Conservation (phyloP, 1,140 invertebrate species). For the Trichonephila clavipes region DNA sequence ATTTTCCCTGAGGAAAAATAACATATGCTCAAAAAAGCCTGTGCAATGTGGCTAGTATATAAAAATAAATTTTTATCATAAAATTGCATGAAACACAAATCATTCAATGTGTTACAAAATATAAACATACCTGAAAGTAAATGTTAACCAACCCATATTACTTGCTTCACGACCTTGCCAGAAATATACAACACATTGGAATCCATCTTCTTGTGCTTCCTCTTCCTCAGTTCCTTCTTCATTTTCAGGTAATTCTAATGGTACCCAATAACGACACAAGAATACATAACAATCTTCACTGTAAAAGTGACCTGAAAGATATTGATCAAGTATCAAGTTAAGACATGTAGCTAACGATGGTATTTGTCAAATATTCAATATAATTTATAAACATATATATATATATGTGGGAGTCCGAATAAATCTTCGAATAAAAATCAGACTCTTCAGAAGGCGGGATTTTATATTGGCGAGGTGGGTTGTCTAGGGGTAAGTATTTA, state of each 20-base stretch:
- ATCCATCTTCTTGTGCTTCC: conserved; percentile 90
- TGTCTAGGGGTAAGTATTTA: no score
- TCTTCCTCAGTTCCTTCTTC: conserved; percentile 83
- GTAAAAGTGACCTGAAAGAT: conserved; percentile 88
- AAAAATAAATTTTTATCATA: no score
- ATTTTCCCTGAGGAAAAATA: no score
- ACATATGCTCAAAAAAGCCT: no score
- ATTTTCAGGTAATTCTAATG: conserved; percentile 82
- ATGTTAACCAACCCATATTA: conserved; percentile 99
- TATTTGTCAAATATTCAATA: no score
- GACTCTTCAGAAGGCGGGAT: no score
- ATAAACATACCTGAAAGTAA: conserved; percentile 91
- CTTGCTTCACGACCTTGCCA: conserved; percentile 98
- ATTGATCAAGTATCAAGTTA: background rate
- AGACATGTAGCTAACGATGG: no score
- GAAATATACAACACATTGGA: conserved; percentile 98
- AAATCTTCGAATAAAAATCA: no score
- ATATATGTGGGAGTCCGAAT: no score
- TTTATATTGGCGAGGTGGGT: no score
- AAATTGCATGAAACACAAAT: no score
- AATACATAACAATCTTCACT: conserved; percentile 99
- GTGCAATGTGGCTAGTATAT: no score
- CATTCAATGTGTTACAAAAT: background rate
- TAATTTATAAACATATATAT: background rate
- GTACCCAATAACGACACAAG: conserved; percentile 96